Evolutionary conservation across 2,888 invertebrate species (phyloP).

Genomic region (Eubasilissa splendida): DNA sequence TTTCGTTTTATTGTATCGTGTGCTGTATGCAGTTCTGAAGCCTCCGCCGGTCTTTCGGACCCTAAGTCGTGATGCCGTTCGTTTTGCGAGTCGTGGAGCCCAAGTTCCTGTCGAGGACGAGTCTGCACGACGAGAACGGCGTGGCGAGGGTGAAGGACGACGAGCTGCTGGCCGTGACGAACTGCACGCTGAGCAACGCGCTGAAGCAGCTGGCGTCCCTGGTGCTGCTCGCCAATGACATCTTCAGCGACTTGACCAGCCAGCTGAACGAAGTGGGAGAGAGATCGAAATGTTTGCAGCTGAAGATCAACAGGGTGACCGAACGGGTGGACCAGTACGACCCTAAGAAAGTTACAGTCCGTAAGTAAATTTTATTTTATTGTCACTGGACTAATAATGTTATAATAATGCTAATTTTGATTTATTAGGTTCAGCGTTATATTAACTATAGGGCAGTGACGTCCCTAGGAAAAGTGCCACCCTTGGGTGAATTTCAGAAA

Average conservation of each 20-base stretch:
- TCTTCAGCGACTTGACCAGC: slow-evolving; percentile 85
- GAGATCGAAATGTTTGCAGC: slow-evolving; percentile 80
- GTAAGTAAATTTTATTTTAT: slow-evolving; percentile 80
- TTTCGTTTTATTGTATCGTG: slow-evolving; percentile 33
- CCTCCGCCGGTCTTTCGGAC: neutral
- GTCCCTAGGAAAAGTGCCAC: too few relatives aligned
- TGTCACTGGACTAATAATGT: too few relatives aligned
- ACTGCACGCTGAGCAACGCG: slow-evolving; percentile 88
- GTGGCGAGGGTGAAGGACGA: slow-evolving; percentile 77
- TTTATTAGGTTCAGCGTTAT: too few relatives aligned
- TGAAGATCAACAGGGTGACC: slow-evolving; percentile 80
- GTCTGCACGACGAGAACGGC: slow-evolving; percentile 75
- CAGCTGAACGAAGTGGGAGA: slow-evolving; percentile 83
- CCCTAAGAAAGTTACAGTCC: slow-evolving; percentile 93
- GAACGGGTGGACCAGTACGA: slow-evolving; percentile 82
- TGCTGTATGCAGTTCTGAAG: neutral
- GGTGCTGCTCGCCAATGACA: slow-evolving; percentile 87
- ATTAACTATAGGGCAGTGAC: too few relatives aligned
- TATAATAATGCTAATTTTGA: too few relatives aligned
- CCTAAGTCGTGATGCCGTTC: slow-evolving; percentile 83
- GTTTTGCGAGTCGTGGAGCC: slow-evolving; percentile 89
- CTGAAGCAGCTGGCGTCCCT: slow-evolving; percentile 89
- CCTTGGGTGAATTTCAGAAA: too few relatives aligned
- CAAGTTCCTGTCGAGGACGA: slow-evolving; percentile 81
- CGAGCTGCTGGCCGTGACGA: slow-evolving; percentile 89